Percentiles rank a stretch among this genome's conserved stretches.
Conservation (phyloP, 2,113 vertebrate genomes). For the Ictidomys tridecemlineatus region DNA sequence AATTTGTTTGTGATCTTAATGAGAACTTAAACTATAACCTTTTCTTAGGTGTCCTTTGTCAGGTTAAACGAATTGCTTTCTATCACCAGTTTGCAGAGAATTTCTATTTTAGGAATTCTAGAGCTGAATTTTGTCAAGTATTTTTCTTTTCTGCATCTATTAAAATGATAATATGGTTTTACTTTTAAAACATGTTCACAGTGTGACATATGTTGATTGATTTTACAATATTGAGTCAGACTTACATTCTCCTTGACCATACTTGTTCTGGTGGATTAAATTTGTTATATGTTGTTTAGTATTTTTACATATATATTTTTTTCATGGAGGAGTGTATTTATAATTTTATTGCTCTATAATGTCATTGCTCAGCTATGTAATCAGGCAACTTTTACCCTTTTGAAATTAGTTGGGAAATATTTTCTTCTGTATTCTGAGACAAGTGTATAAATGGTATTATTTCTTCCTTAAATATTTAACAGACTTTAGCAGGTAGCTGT, state of each 20-base stretch:
- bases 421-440: not conserved
- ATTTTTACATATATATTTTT: not conserved
- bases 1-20: not conserved
- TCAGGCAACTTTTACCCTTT: not conserved
- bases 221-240: not conserved
- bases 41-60: not conserved
- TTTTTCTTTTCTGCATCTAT: not conserved
- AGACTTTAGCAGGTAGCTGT: too few relatives aligned
- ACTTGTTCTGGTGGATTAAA: not conserved
- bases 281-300: not conserved
- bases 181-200: not conserved
- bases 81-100: not conserved
- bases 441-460: not conserved
- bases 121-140: not conserved
- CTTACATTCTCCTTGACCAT: not conserved
- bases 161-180: not conserved
- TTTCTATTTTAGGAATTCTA: not conserved
- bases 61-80: not conserved
- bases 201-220: not conserved
- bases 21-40: not conserved
- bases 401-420: not conserved
- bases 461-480: too few relatives aligned
- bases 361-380: not conserved
- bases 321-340: not conserved
- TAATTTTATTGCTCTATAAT: not conserved